Conservation (phyloP, 2,113 vertebrate genomes). For the Tauraco erythrolophus region DNA sequence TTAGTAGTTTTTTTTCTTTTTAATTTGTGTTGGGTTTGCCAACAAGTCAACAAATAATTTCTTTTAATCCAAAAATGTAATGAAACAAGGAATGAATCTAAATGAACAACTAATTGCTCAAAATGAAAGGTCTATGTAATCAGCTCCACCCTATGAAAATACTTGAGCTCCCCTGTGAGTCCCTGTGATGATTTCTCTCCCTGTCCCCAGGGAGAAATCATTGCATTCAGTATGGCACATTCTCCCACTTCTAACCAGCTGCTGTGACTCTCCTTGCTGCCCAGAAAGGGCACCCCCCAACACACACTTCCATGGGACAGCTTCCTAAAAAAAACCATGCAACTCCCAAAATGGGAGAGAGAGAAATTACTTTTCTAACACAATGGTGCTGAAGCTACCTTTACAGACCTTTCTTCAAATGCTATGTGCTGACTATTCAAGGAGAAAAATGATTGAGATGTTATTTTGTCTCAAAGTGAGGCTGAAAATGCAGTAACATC, state of each 20-base stretch:
- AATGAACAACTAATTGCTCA: neutral
- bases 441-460: slow-evolving; percentile 24
- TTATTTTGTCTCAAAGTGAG: slow-evolving; percentile 34
- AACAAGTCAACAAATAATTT: neutral
- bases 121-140: neutral
- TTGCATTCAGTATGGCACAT: neutral
- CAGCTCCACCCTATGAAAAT: neutral
- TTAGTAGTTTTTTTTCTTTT: neutral
- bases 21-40: neutral
- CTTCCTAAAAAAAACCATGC: neutral
- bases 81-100: neutral
- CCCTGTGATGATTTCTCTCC: neutral
- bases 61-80: neutral
- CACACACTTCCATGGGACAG: neutral
- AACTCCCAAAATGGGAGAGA: neutral
- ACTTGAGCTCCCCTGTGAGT: neutral
- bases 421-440: neutral
- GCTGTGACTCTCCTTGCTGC: neutral
- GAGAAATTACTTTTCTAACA: neutral
- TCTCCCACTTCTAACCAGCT: neutral
- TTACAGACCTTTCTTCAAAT: neutral
- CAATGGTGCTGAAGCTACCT: neutral
- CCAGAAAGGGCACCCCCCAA: neutral
- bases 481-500: slow-evolving; percentile 19
- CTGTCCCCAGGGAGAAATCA: neutral